Evolutionary conservation across 2,888 invertebrate species (phyloP).

Genomic region (Thymelicus sylvestris): DNA sequence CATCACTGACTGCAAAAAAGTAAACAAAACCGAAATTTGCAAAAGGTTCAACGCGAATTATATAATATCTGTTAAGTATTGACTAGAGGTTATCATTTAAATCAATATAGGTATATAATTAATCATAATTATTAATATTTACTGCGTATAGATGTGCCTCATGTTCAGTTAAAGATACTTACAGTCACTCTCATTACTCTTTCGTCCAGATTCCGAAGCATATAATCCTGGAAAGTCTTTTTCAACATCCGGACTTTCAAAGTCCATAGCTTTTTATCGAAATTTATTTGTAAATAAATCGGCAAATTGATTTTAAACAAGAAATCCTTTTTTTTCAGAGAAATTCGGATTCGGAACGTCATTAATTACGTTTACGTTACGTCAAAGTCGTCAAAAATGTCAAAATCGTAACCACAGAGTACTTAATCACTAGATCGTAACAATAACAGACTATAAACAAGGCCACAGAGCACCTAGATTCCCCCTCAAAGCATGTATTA

Average conservation of each 20-base stretch:
- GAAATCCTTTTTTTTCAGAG: too few species aligned
- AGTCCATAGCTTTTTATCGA: slow-evolving; percentile 85
- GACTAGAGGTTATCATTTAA: too few species aligned
- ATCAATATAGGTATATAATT: too few species aligned
- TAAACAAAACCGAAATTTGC: background rate
- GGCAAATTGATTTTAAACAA: background rate
- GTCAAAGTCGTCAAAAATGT: too few species aligned
- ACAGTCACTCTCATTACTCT: slow-evolving; percentile 94
- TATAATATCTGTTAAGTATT: too few species aligned
- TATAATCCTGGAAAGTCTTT: slow-evolving; percentile 96
- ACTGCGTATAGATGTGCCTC: background rate
- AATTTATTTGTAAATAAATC: background rate
- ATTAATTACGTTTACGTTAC: too few species aligned
- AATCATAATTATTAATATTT: background rate
- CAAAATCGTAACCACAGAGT: too few species aligned
- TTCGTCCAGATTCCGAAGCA: slow-evolving; percentile 91
- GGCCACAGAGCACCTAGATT: too few species aligned
- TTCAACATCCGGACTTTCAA: slow-evolving; percentile 95
- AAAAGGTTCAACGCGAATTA: background rate
- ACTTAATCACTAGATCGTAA: too few species aligned
- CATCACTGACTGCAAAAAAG: slow-evolving; percentile 89
- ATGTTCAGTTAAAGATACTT: slow-evolving; percentile 63
- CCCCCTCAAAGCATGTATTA: too few species aligned
- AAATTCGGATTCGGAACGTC: too few species aligned
- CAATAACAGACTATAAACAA: too few species aligned